A percentile compares a stretch with the other conserved stretches of the same genome.
Evolutionary conservation across 2,797 vertebrate genomes (phyloP).

Genomic region (Mus spretus): DNA sequence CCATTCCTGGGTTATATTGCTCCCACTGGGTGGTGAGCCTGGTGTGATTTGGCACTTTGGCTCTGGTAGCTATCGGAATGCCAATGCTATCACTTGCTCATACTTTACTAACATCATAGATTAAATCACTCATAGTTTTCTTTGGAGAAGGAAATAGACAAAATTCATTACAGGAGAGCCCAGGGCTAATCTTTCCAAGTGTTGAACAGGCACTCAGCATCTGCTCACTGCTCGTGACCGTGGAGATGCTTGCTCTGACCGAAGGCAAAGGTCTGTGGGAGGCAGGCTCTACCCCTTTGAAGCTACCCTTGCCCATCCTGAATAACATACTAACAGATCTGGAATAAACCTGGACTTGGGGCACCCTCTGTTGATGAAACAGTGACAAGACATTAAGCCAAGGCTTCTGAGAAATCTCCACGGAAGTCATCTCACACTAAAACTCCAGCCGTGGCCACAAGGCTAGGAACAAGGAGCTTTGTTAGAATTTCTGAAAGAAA

Average conservation of each 20-base stretch:
- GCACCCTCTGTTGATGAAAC: neutral
- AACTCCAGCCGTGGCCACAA: neutral
- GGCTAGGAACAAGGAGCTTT: neutral
- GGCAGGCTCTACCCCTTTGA: neutral
- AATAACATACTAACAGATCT: no score
- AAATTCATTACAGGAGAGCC: neutral
- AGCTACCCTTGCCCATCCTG: neutral
- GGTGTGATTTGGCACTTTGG: neutral
- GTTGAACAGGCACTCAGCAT: neutral
- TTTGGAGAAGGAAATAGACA: neutral
- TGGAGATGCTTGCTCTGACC: neutral
- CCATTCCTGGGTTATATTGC: neutral
- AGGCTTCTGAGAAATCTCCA: neutral
- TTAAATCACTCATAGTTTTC: neutral
- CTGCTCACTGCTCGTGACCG: neutral
- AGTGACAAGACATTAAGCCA: neutral
- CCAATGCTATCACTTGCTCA: fast-evolving
- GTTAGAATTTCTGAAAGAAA: neutral
- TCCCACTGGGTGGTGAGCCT: neutral
- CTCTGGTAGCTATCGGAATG: neutral
- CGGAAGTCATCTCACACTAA: neutral
- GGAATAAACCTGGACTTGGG: neutral
- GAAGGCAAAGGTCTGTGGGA: neutral
- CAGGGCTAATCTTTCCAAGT: neutral
- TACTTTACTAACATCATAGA: neutral